These are phyloP conservation scores for Protodeltote pygarga DNA, from an alignment of 2,888 invertebrate species.

Conservation along the genomic window DNA sequence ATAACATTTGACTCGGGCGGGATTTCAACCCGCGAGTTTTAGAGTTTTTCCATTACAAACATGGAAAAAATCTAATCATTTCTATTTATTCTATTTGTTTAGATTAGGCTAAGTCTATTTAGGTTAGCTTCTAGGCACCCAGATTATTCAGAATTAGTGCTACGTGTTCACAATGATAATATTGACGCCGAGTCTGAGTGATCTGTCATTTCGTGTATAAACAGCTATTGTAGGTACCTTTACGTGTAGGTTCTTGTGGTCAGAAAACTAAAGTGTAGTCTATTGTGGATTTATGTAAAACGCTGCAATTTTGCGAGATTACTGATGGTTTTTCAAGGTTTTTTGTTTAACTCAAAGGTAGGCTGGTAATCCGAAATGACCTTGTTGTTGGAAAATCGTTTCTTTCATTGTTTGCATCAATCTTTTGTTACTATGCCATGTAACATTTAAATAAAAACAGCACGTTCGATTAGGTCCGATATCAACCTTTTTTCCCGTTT, in stretches of 20 bases:
- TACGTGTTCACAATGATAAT: slow-evolving; percentile 14
- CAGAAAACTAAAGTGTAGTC: slow-evolving; percentile 12
- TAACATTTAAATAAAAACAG: too few species aligned
- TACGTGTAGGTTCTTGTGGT: not conserved
- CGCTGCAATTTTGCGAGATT: slow-evolving; percentile 21
- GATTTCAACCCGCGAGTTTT: too few species aligned
- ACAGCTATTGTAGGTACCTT: slow-evolving; percentile 9
- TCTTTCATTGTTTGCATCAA: not conserved
- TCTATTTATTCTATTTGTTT: too few species aligned
- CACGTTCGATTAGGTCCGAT: too few species aligned
- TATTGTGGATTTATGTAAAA: slow-evolving; percentile 38
- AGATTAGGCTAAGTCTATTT: too few species aligned
- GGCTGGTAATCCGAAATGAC: not conserved
- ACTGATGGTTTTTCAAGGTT: slow-evolving; percentile 29
- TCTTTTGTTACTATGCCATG: too few species aligned
- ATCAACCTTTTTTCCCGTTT: too few species aligned
- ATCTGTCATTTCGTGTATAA: slow-evolving; percentile 12
- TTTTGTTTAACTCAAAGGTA: not conserved
- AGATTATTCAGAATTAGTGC: not conserved
- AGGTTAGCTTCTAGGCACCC: too few species aligned
- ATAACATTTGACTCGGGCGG: too few species aligned
- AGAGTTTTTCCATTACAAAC: too few species aligned
- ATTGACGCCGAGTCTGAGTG: not conserved
- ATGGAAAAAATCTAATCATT: too few species aligned
- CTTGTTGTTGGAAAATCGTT: too few species aligned